phyloP scores from a whole-genome alignment of 1,140 invertebrate species.

The Polyergus mexicanus region DNA sequence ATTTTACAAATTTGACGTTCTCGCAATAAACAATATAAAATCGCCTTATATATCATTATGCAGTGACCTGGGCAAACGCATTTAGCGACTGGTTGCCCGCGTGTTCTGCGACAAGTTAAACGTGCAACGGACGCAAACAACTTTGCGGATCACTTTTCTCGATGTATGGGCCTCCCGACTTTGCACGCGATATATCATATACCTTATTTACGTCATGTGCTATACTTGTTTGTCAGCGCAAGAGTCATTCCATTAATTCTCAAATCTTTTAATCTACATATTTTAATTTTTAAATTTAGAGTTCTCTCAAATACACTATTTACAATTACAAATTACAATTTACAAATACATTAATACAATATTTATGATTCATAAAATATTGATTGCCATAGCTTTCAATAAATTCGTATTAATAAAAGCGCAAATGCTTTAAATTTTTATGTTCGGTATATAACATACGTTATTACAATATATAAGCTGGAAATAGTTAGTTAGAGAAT shows the following conservation, averaged over 20 bases:
- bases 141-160: conserved; percentile 46
- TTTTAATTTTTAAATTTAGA: conserved; percentile 9
- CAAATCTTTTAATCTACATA: neutral
- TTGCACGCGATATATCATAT: conserved; percentile 7
- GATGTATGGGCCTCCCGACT: conserved; percentile 54
- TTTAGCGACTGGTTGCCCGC: neutral
- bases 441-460: neutral
- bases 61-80: neutral
- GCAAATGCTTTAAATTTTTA: too few species aligned
- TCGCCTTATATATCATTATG: neutral
- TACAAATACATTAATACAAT: too few species aligned
- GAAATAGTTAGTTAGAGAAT: neutral
- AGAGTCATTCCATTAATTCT: conserved; percentile 1
- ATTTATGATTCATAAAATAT: neutral
- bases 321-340: too few species aligned
- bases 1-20: neutral
- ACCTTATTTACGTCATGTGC: neutral
- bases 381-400: too few species aligned
- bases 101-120: neutral
- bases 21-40: conserved; percentile 39
- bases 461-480: neutral
- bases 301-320: neutral
- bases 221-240: neutral
- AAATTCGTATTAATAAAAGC: too few species aligned
- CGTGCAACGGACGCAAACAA: neutral